Percentiles rank a stretch among this genome's conserved stretches.
These are phyloP conservation scores for Ips nitidus DNA, from an alignment of 1,140 invertebrate species.

Conservation along the genomic window DNA sequence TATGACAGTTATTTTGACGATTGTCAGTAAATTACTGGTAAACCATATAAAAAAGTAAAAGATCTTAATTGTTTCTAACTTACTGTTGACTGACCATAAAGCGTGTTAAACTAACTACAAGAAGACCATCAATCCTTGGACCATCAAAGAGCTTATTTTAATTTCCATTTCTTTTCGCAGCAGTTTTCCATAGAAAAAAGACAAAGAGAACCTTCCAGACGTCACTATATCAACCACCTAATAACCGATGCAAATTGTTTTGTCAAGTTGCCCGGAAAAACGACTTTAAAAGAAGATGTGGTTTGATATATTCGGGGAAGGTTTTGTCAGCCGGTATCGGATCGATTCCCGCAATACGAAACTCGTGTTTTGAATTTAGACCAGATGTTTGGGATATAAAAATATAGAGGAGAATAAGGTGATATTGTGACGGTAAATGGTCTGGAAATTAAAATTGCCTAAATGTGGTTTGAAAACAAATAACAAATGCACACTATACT, in stretches of 20 bases:
- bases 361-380: slow-evolving; percentile 29
- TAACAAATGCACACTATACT: not conserved
- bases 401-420: slow-evolving; percentile 22
- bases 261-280: slow-evolving; percentile 30
- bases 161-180: not conserved
- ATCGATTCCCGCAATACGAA: slow-evolving; percentile 23
- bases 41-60: too few species aligned
- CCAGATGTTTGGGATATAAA: slow-evolving; percentile 20
- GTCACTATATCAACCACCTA: slow-evolving; percentile 26
- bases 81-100: too few species aligned
- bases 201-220: slow-evolving; percentile 5
- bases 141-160: too few species aligned
- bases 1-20: too few species aligned
- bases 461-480: slow-evolving; percentile 15
- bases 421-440: slow-evolving; percentile 6
- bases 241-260: slow-evolving; percentile 30
- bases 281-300: slow-evolving; percentile 30
- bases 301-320: slow-evolving; percentile 27
- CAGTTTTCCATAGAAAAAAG: not conserved
- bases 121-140: too few species aligned
- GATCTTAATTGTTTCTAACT: too few species aligned
- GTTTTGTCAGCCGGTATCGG: slow-evolving; percentile 27
- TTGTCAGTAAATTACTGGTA: too few species aligned
- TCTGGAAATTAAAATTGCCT: slow-evolving; percentile 23
- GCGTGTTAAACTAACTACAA: too few species aligned